Evolutionary conservation across 1,140 invertebrate species (phyloP).

Genomic region (Drosophila burlai): DNA sequence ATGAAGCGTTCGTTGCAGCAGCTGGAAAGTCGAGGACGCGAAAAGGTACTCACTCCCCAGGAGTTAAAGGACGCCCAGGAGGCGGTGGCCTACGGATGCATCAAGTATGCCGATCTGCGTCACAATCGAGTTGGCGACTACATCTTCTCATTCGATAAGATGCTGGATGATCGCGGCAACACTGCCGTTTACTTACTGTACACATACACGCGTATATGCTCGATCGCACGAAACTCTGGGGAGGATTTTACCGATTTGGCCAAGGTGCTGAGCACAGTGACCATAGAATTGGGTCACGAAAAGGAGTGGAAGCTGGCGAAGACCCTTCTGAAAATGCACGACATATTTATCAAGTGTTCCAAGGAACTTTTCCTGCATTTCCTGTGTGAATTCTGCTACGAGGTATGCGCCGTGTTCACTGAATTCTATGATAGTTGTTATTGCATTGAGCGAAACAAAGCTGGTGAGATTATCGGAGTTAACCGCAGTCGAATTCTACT

Average conservation of each 20-base stretch:
- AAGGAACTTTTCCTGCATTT: slow-evolving; percentile 95
- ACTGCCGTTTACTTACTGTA: slow-evolving; percentile 99
- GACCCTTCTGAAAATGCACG: slow-evolving; percentile 93
- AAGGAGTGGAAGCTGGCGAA: slow-evolving; percentile 98
- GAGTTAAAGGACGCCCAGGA: slow-evolving; percentile 95
- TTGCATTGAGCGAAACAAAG: slow-evolving; percentile 96
- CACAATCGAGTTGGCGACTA: slow-evolving; percentile 98
- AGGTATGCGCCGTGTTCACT: slow-evolving; percentile 95
- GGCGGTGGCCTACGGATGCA: slow-evolving; percentile 98
- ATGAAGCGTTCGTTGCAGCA: slow-evolving; percentile 93
- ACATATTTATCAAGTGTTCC: slow-evolving; percentile 93
- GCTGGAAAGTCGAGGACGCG: slow-evolving; percentile 95
- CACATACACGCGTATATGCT: slow-evolving; percentile 96
- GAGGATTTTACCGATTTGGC: slow-evolving; percentile 87
- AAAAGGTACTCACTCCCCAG: slow-evolving; percentile 92
- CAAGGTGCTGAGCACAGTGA: slow-evolving; percentile 84
- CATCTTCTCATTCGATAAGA: slow-evolving; percentile 99
- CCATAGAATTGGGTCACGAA: slow-evolving; percentile 91
- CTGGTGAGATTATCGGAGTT: slow-evolving; percentile 92
- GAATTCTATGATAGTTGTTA: slow-evolving; percentile 99
- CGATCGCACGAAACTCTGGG: slow-evolving; percentile 93
- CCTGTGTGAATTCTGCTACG: slow-evolving; percentile 98
- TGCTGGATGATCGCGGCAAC: slow-evolving; percentile 99
- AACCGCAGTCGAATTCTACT: slow-evolving; percentile 95
- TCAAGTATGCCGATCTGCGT: slow-evolving; percentile 98